Evolutionary conservation across 2,888 invertebrate species (phyloP).

Genomic region (Acanthococcus lagerstroemiae): DNA sequence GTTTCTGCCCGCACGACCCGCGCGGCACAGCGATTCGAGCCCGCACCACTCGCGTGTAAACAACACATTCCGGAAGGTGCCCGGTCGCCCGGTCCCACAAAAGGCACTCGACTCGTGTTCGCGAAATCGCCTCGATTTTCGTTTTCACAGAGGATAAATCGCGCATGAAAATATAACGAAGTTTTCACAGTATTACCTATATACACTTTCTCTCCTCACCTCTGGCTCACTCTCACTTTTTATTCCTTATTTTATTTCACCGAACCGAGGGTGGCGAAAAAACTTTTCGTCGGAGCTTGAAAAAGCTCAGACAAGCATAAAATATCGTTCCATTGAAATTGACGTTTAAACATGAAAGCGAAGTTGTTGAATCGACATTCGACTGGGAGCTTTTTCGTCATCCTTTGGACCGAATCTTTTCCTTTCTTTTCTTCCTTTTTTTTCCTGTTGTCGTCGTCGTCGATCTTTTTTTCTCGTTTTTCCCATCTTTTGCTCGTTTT

Average conservation of each 20-base stretch:
- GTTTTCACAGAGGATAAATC: no score
- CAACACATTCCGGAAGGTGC: no score
- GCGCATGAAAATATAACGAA: conserved; percentile 28
- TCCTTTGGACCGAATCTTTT: background rate
- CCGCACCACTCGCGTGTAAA: no score
- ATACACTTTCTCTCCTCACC: background rate
- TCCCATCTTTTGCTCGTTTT: conserved; percentile 25
- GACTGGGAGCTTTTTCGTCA: conserved; percentile 1
- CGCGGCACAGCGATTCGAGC: no score
- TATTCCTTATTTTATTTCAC: background rate
- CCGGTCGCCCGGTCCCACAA: background rate
- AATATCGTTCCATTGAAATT: conserved; percentile 27
- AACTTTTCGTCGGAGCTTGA: conserved; percentile 23
- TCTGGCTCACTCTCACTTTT: conserved; percentile 1
- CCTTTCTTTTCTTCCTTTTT: background rate
- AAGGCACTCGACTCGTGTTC: background rate
- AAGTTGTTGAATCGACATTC: conserved; percentile 26
- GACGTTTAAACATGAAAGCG: conserved; percentile 25
- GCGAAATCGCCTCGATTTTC: no score
- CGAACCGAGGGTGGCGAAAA: background rate
- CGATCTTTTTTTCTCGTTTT: background rate
- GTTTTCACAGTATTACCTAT: no score
- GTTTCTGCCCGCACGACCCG: no score
- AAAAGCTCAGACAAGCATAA: conserved; percentile 28
- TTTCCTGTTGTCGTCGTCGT: no score